These are phyloP conservation scores for Myotis planiceps DNA, from an alignment of 2,797 vertebrate genomes.

Conservation along the genomic window DNA sequence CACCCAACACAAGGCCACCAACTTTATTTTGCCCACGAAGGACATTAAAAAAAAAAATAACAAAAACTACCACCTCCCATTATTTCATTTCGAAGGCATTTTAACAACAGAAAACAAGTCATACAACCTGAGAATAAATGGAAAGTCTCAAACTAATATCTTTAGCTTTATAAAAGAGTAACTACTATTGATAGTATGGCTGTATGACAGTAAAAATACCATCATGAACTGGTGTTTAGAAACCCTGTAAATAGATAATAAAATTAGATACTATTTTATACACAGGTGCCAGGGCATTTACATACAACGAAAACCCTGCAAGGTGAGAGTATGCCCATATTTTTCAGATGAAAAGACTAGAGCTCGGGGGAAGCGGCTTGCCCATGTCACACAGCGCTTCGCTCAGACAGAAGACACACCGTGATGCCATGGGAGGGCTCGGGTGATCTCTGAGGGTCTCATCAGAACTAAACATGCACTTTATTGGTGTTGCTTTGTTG, in stretches of 20 bases:
- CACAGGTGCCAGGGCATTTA: not conserved
- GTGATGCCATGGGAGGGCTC: not conserved
- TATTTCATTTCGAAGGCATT: slow-evolving; percentile 13
- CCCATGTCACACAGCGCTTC: not conserved
- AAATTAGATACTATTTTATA: not conserved
- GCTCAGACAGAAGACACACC: not conserved
- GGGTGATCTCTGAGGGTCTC: not conserved
- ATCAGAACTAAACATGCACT: not conserved
- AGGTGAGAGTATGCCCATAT: not conserved
- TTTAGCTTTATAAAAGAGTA: not conserved
- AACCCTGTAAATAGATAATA: not conserved
- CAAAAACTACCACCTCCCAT: not conserved
- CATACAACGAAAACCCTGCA: not conserved
- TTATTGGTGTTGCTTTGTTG: not conserved
- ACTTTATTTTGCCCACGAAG: not conserved
- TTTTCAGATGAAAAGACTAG: not conserved
- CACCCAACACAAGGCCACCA: not conserved
- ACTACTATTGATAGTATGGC: not conserved
- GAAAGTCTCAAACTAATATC: not conserved
- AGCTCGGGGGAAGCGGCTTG: not conserved
- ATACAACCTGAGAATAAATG: not conserved
- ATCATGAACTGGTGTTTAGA: not conserved
- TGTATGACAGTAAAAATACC: not conserved
- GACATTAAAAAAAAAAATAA: not conserved
- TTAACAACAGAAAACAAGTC: not conserved